Base-by-base conservation (phyloP, 1,140 invertebrate genomes). In the Lepidotrigona ventralis region DNA sequence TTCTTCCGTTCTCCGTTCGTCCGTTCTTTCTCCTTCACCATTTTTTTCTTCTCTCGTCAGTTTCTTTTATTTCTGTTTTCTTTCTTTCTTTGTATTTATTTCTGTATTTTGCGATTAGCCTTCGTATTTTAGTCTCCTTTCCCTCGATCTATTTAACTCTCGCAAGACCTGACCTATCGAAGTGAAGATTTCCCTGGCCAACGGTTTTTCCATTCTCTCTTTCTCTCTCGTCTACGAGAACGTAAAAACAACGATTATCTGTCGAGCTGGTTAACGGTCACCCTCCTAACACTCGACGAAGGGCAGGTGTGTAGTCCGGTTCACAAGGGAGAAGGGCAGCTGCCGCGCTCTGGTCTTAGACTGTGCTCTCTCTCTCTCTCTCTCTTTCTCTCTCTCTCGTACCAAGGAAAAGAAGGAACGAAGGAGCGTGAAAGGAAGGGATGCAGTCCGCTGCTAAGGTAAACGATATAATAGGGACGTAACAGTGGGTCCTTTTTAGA, bases 401-500 rank as follows among this genome's bases (percentile, higher is more conserved):
- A 58, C 14, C 66, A 29, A 74, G 54, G 82, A 51, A 68, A 64
- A 79, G 71, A 66, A 56, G 66, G 76, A 79, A 70, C 68, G 81
- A 80, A 81, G 66, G 46, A 19, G 14, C 6, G 39, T 46, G 77
- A 75, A 81, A 81, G 64, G 71, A 84, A 81, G 84, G 79, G 84
- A 85, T 69, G 80, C 83, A 89, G 90, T 89, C 85, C 89, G 86
- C 90, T 88, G 89, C 89, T 91, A 92, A 92, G 91, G 90, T 91
- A 89, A 88, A 90, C 86, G 90, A 92, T 91, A 93, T 93, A 93
- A 93, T 92, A 86, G 91, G 84, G 87, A 86, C 86, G 77, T 78
- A 88, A 92, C 90, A 92, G 89, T 91, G 91, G 92, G 91, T 87
- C 91, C 91, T 92, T 93, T 92, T 91, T 89, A 89, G 86, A 85